phyloP scores from a whole-genome alignment of 2,797 vertebrate species.

The Dicrostonyx torquatus region DNA sequence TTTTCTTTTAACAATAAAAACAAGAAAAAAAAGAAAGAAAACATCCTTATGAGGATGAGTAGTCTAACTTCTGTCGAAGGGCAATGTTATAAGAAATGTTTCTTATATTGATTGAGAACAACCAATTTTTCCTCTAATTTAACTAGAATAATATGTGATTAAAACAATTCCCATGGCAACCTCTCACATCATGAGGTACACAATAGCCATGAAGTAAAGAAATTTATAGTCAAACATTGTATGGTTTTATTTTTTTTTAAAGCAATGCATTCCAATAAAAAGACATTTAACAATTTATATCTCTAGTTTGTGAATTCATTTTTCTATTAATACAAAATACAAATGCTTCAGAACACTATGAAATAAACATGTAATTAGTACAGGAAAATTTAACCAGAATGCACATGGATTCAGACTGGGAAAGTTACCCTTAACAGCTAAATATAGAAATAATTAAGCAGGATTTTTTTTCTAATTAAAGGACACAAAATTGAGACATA shows the following conservation, averaged over 20 bases:
- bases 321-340: conserved; percentile 66
- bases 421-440: conserved; percentile 41
- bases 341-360: conserved; percentile 54
- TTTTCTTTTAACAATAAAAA: too few relatives aligned
- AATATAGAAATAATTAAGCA: not conserved
- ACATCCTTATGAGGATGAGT: not conserved
- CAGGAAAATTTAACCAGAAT: not conserved
- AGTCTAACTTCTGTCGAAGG: conserved; percentile 24
- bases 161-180: conserved; percentile 74
- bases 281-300: conserved; percentile 58
- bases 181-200: conserved; percentile 36
- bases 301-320: conserved; percentile 67
- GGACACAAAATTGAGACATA: not conserved
- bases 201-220: conserved; percentile 58
- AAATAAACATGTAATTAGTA: conserved; percentile 64
- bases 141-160: conserved; percentile 71
- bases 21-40: too few relatives aligned
- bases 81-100: conserved; percentile 2
- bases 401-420: conserved; percentile 49
- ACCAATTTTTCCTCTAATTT: conserved; percentile 53
- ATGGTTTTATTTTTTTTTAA: conserved; percentile 68
- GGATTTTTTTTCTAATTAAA: not conserved
- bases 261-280: conserved; percentile 55
- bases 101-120: conserved; percentile 44
- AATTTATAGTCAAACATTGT: conserved; percentile 56